Evolutionary conservation across 2,113 vertebrate genomes (phyloP), one percentile per base, ranked within the genome.

Genomic region (Glaucomys volans): DNA sequence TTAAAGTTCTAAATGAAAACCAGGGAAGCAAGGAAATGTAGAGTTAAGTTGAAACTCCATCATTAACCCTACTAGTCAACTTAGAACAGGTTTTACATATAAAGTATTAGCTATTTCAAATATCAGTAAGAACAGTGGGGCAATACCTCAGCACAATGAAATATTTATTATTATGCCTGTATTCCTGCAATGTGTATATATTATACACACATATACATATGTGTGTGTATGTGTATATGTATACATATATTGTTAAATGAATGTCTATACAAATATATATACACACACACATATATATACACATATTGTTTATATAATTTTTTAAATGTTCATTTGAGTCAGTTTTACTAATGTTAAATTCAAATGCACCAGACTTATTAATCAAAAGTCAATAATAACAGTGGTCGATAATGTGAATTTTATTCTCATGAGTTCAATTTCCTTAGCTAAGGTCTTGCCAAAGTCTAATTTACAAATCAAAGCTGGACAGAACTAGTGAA

Each of bases 1-100:
- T 84, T 89, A 90, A 95, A 83, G 77, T 59, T 92, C 28, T 94
- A 95, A 95, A 82, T 87, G 83, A 88, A 96, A 96, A 80, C 24
- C 66, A 77, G 42, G 62, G 52, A 97, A 95, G 26, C 28, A 90
- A 90, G 32, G 40, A 86, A 84, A 81, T 79, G 37, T 8, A 67
- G 9, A 80, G 17, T 86, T 86, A 81, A 84, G 28, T 79, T 50
- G 26, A 90, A 81, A 66, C 12, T 86, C 42, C 10, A 85, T 75
- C 20, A 93, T 81, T 90, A 94, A 71, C 10, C 2, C 42, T 77
- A 35, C 17, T 14, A 94, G 13, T 2, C 18, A 89, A 84, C 26
- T 64, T 74, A 77, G 28, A 71, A 87, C 94, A 11, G 2, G 9
- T 79, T 59, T 88, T 92, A 44, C 3, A 14, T 76, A 26, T 57